Percentiles rank a stretch among this genome's conserved stretches.
Conservation (phyloP, 1,140 invertebrate species). For the Spodoptera frugiperda region DNA sequence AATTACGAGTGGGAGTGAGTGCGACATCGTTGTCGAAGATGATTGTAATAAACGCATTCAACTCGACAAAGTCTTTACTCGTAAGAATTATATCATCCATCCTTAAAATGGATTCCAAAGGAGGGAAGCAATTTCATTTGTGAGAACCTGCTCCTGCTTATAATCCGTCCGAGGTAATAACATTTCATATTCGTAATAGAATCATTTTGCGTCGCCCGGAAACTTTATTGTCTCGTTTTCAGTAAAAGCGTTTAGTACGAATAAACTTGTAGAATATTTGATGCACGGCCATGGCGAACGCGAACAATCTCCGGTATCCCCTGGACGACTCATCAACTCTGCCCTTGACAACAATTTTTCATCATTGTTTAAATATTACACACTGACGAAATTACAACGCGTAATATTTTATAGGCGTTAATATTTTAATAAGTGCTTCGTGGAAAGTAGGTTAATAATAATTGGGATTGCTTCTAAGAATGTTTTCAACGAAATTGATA, state of each 20-base stretch:
- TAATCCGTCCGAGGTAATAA: conserved; percentile 86
- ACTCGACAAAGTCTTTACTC: conserved; percentile 80
- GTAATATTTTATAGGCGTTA: conserved; percentile 16
- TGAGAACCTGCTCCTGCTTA: conserved; percentile 85
- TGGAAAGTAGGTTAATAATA: not conserved
- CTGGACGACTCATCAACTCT: conserved; percentile 67
- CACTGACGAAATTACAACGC: conserved; percentile 31
- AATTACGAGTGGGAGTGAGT: not conserved
- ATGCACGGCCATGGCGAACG: conserved; percentile 70
- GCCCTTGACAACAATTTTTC: conserved; percentile 53
- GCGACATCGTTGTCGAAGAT: conserved; percentile 36
- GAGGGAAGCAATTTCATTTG: conserved; percentile 86
- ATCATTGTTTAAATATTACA: conserved; percentile 49
- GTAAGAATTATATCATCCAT: conserved; percentile 85
- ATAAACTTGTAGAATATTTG: conserved; percentile 83
- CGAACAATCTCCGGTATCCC: conserved; percentile 76
- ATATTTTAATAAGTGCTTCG: conserved; percentile 1
- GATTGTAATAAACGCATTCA: conserved; percentile 73
- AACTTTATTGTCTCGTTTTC: conserved; percentile 86
- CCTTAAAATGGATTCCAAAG: conserved; percentile 85
- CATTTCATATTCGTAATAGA: conserved; percentile 86
- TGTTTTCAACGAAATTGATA: too few species aligned
- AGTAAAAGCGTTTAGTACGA: conserved; percentile 84
- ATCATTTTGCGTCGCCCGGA: conserved; percentile 83
- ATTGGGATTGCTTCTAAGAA: too few species aligned